Evolutionary conservation across 1,140 invertebrate genomes (phyloP).

Genomic region (Drosophila sulfurigaster): DNA sequence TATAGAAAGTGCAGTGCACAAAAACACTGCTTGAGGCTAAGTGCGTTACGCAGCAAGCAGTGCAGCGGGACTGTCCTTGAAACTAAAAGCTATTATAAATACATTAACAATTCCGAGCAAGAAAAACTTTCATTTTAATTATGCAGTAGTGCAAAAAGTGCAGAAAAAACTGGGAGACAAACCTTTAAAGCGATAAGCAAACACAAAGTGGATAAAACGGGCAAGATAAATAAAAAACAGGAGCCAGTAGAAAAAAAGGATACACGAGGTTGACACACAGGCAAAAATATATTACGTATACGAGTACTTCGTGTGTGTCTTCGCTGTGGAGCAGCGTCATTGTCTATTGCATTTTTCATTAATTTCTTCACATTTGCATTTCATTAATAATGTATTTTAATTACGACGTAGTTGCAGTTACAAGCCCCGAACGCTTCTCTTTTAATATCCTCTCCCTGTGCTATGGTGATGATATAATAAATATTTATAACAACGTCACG

Average conservation of each 20-base stretch:
- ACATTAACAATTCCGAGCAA: constrained; percentile 1
- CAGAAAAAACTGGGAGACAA: not conserved
- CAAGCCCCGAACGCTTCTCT: not conserved
- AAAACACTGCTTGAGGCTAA: constrained; percentile 4
- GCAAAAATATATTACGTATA: not conserved
- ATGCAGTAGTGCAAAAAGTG: not conserved
- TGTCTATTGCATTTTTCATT: constrained; percentile 49
- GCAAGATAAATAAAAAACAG: not conserved
- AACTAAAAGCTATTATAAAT: not conserved
- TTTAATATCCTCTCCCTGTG: not conserved
- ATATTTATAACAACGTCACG: constrained; percentile 54
- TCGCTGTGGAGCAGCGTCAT: not conserved
- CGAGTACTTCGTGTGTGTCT: not conserved
- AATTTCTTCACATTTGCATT: constrained; percentile 51
- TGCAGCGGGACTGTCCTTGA: not conserved
- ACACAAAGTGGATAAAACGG: not conserved
- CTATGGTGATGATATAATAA: constrained; percentile 48
- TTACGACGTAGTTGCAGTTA: constrained; percentile 23
- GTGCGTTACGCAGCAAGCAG: constrained; percentile 3
- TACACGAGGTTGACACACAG: not conserved
- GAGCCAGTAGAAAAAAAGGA: too few relatives aligned
- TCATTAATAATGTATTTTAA: constrained; percentile 58
- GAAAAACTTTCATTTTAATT: not conserved
- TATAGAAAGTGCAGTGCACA: not conserved
- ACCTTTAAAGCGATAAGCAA: constrained; percentile 1